These are phyloP conservation scores for Pygmarrhopalites habei DNA, from an alignment of 1,140 invertebrate species.

Conservation along the genomic window DNA sequence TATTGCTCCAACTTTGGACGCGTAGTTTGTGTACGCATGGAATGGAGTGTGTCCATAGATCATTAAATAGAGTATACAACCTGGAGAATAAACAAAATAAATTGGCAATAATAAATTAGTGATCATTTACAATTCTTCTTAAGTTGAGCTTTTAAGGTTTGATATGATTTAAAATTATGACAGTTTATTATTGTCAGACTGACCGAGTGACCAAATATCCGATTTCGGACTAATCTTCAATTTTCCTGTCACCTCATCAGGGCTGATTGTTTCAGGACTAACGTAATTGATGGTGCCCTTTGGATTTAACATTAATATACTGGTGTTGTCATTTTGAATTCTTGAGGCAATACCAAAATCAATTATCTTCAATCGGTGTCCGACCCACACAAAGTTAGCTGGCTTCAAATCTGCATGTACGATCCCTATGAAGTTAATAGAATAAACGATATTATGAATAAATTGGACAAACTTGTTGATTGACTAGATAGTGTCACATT, in stretches of 20 bases:
- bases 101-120: too few species aligned
- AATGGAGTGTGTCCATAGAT: slow-evolving; percentile 88
- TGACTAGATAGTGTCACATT: not conserved
- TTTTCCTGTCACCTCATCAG: slow-evolving; percentile 40
- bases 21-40: slow-evolving; percentile 66
- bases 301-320: slow-evolving; percentile 70
- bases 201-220: slow-evolving; percentile 97
- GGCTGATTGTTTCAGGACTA: slow-evolving; percentile 82
- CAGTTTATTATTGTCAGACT: too few species aligned
- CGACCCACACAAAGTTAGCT: slow-evolving; percentile 87
- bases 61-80: slow-evolving; percentile 91
- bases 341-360: slow-evolving; percentile 97
- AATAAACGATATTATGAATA: too few species aligned
- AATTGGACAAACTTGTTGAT: too few species aligned
- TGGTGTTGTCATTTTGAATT: slow-evolving; percentile 80
- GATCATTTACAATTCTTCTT: too few species aligned
- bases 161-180: too few species aligned
- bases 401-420: slow-evolving; percentile 96
- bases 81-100: too few species aligned
- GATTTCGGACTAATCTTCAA: slow-evolving; percentile 79
- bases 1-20: slow-evolving; percentile 74
- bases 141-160: too few species aligned
- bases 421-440: slow-evolving; percentile 65
- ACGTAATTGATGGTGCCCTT: slow-evolving; percentile 93
- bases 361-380: slow-evolving; percentile 83